These are phyloP conservation scores for Oscheius sp. DNA, from an alignment of 2,888 invertebrate species.

Conservation along the genomic window DNA sequence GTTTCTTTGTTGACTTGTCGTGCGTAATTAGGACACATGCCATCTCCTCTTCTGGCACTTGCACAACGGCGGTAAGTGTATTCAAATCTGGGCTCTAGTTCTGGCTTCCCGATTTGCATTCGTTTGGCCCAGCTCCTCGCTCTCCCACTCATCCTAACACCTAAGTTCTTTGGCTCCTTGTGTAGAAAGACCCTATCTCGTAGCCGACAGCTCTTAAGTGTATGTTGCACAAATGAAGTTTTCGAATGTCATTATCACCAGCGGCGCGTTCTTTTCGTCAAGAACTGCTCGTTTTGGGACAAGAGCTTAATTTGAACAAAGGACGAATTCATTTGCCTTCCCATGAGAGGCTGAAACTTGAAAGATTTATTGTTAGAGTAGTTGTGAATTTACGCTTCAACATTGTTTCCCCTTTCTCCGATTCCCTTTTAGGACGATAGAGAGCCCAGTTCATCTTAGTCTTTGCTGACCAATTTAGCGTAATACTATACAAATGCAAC, in stretches of 20 bases:
- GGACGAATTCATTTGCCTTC: constrained; percentile 19
- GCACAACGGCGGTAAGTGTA: constrained; percentile 30
- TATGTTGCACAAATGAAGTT: constrained; percentile 30
- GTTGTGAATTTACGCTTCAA: constrained; percentile 10
- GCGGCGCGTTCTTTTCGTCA: constrained; percentile 15
- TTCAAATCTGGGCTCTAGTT: constrained; percentile 30
- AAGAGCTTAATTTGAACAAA: neutral
- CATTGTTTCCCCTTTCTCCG: neutral
- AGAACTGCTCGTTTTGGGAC: constrained; percentile 4
- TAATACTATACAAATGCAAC: constrained; percentile 22
- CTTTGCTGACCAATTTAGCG: constrained; percentile 15
- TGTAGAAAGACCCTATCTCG: constrained; percentile 12
- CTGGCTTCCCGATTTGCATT: constrained; percentile 29
- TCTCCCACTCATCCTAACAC: constrained; percentile 1
- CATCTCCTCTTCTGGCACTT: constrained; percentile 16
- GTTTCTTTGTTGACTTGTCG: constrained; percentile 24
- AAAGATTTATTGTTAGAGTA: constrained; percentile 11
- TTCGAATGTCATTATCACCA: constrained; percentile 29
- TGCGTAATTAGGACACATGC: constrained; percentile 21
- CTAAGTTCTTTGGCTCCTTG: constrained; percentile 18
- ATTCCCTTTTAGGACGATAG: constrained; percentile 2
- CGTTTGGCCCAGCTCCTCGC: constrained; percentile 20
- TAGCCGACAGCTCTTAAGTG: constrained; percentile 18
- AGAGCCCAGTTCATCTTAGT: neutral
- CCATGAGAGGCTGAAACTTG: constrained; percentile 2